These are phyloP conservation scores for Amphibalanus amphitrite DNA, from an alignment of 1,140 invertebrate genomes.

Conservation along the genomic window DNA sequence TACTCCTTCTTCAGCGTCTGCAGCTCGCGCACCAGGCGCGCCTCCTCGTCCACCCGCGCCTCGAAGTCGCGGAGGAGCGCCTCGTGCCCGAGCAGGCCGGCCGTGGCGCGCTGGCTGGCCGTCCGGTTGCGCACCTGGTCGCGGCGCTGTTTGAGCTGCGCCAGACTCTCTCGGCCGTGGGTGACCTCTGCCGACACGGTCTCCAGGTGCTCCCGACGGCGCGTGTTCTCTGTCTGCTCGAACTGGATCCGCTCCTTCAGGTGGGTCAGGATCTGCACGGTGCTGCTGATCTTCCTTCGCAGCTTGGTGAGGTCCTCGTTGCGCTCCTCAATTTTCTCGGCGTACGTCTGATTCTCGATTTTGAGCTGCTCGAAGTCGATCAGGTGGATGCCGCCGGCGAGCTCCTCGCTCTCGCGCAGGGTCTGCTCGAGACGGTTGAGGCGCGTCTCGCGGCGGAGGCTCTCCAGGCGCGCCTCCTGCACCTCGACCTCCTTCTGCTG, in stretches of 20 bases:
- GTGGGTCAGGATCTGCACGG: neutral
- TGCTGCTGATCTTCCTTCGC: neutral
- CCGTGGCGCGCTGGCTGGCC: neutral
- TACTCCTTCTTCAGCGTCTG: neutral
- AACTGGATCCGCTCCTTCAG: neutral
- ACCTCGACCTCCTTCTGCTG: neutral
- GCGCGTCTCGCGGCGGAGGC: neutral
- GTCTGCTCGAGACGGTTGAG: neutral
- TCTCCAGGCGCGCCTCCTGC: neutral
- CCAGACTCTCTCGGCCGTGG: neutral
- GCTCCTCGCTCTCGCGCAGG: neutral
- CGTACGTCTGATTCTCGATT: neutral
- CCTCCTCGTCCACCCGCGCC: neutral
- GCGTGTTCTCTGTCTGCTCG: neutral
- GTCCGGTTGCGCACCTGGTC: neutral
- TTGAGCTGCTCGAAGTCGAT: constrained; percentile 1
- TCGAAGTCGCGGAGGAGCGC: neutral
- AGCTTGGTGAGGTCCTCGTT: neutral
- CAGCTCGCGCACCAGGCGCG: neutral
- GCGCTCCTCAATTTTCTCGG: neutral
- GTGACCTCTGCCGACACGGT: neutral
- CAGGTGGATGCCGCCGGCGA: neutral
- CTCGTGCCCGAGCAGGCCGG: neutral
- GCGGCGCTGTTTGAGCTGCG: neutral
- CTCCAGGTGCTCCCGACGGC: neutral